Base-by-base conservation (phyloP, 2,797 vertebrate species). In the Phataginus tricuspis region DNA sequence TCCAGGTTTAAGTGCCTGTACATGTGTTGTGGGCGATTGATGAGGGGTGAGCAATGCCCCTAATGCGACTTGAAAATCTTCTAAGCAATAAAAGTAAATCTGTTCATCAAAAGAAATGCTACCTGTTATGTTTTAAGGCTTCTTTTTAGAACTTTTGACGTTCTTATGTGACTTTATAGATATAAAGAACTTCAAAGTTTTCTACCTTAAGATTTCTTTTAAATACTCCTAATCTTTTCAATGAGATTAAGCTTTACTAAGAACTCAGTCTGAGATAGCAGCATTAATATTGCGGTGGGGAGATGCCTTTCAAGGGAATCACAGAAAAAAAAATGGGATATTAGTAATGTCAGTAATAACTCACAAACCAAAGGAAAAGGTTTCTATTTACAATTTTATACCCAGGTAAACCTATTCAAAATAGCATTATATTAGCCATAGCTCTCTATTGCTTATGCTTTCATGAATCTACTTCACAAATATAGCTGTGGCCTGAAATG, bases 131-230 rank as follows among this genome's bases (percentile, higher is more conserved):
- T 92, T 83, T 83, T 95, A 95, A 80, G 27, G 1, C 4, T 55
- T 87, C 15, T 83, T 61, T 88, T 84, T 94, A 89, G 75, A 94
- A 75, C 34, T 78, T 94, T 85, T 77, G 21, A 89, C 15, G 49
- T 77, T 88, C 11, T 77, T 84, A 29, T 31, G 21, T 64, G 66
- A 63, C 37, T 85, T 91, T 75, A 88, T n/a, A 86, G 49, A 66
- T 66, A 42, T 29, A 61, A 91, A 71, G 39, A 72, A 72, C 7
- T 66, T 80, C 96, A 66, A 82, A 77, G 29, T 34, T 93, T 61
- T 49, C 55, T 89, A 89, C 21, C 25, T 95, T 82, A 91, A 93
- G 21, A 68, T 87, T 93, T 91, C 27, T 93, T 94, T 90, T 82
- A 82, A 93, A 93, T 61, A 37, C 45, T 75, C 27, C 77, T 89